These are phyloP conservation scores for Trogon melanurus DNA, from an alignment of 2,113 vertebrate species.

Conservation along the genomic window DNA sequence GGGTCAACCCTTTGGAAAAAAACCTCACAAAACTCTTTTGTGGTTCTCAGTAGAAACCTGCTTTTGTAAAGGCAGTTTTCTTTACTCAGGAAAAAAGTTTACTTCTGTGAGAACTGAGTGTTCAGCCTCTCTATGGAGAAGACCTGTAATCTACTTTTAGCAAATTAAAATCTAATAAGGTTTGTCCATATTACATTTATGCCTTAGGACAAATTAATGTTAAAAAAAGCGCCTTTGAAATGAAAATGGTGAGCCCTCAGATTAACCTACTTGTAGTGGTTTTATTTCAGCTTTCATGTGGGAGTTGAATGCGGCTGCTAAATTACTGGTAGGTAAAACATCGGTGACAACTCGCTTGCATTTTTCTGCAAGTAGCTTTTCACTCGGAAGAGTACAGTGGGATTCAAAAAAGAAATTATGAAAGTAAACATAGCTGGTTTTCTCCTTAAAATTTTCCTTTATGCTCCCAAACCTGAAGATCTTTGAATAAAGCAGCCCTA, in stretches of 20 bases:
- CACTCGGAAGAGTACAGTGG: neutral
- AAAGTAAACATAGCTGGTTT: neutral
- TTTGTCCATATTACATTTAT: slow-evolving; percentile 38
- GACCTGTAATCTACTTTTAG: slow-evolving; percentile 26
- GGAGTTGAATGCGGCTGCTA: neutral
- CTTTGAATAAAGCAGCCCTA: neutral
- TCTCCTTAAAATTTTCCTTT: neutral
- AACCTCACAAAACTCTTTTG: neutral
- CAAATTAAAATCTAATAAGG: slow-evolving; percentile 10
- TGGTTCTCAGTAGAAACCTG: neutral
- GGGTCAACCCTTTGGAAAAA: neutral
- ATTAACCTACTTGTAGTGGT: slow-evolving; percentile 55
- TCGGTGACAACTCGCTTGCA: neutral
- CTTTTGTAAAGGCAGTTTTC: neutral
- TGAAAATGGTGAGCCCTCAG: slow-evolving; percentile 18
- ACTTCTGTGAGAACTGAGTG: neutral
- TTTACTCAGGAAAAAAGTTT: neutral
- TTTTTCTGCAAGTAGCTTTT: slow-evolving; percentile 21
- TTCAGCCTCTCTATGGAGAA: neutral
- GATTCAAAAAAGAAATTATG: neutral
- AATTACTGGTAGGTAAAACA: slow-evolving; percentile 22
- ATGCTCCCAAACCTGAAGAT: neutral
- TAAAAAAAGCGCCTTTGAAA: slow-evolving; percentile 48
- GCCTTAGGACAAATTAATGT: slow-evolving; percentile 46
- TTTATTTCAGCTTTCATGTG: slow-evolving; percentile 49